These are phyloP conservation scores for Euura saliciscinereae DNA, from an alignment of 1,140 invertebrate genomes.

Conservation along the genomic window DNA sequence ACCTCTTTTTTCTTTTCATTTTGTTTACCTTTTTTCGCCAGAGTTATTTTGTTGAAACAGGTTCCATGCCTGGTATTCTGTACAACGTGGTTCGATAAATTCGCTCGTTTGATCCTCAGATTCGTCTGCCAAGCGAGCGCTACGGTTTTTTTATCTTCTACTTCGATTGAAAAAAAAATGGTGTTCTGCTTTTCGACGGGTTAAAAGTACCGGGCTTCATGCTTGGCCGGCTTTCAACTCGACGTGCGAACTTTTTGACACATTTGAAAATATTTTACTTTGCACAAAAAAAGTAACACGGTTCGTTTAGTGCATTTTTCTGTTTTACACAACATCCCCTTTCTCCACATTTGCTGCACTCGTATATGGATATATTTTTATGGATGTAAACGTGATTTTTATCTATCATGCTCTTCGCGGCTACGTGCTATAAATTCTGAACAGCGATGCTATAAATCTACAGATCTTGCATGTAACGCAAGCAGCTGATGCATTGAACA, in stretches of 20 bases:
- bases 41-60: not conserved
- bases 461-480: no score
- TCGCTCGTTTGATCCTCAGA: not conserved
- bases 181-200: not conserved
- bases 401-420: no score
- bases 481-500: no score
- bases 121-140: not conserved
- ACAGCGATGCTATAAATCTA: no score
- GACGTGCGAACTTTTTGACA: not conserved
- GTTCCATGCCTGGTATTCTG: not conserved
- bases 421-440: no score
- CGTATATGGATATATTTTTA: no score
- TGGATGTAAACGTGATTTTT: no score
- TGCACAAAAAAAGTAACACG: not conserved
- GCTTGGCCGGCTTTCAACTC: not conserved
- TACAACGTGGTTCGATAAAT: slow-evolving; percentile 5
- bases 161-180: not conserved
- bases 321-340: not conserved
- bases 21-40: not conserved
- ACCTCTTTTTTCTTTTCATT: not conserved
- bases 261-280: not conserved
- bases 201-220: not conserved
- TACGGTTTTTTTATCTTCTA: not conserved
- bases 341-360: no score
- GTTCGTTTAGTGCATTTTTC: not conserved